These are phyloP conservation scores for Melipona beecheii DNA, from an alignment of 2,888 invertebrate species.

Conservation along the genomic window DNA sequence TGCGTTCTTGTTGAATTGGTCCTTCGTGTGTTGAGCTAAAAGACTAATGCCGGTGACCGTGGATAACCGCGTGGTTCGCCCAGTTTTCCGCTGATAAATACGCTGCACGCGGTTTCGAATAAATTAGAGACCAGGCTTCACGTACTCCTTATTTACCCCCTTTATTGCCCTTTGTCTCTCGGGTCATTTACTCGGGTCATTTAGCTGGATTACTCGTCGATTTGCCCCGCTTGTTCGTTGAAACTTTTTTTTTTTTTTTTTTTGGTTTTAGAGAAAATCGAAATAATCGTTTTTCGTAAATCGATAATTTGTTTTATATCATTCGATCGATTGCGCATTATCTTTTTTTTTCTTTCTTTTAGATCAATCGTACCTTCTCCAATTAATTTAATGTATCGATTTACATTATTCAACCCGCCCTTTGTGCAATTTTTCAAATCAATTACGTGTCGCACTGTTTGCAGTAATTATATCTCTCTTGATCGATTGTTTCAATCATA, in stretches of 20 bases:
- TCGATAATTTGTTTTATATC: background rate
- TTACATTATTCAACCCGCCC: no score
- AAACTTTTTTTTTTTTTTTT: no score
- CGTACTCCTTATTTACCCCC: background rate
- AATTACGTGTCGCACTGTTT: no score
- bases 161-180: background rate
- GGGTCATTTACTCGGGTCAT: no score
- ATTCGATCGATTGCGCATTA: background rate
- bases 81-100: background rate
- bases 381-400: no score
- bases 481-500: no score
- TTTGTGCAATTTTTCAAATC: no score
- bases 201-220: background rate
- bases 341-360: no score
- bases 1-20: constrained; percentile 39
- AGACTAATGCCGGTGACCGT: constrained; percentile 6
- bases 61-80: background rate
- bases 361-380: no score
- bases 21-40: constrained; percentile 5
- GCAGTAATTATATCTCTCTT: no score
- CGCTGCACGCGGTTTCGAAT: background rate
- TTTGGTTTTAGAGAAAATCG: background rate
- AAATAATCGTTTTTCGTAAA: background rate
- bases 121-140: background rate
- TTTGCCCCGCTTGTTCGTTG: background rate